Base-by-base conservation (phyloP, 2,113 vertebrate genomes). In the Sceloporus undulatus region DNA sequence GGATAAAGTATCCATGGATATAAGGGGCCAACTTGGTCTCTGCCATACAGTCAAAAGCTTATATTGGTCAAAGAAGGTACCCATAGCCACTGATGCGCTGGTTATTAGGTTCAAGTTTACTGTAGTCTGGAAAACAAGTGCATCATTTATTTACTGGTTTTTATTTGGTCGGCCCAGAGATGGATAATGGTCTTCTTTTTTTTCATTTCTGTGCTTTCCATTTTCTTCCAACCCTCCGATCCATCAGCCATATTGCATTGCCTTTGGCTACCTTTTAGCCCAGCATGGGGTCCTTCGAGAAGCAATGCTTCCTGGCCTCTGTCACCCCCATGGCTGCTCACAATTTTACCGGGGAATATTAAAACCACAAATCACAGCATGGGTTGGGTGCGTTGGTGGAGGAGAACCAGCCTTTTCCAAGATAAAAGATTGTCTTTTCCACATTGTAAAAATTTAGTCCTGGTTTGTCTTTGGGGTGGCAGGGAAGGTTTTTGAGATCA, bases 161-260 rank as follows among this genome's bases (percentile, higher is more conserved):
- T 27, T 7, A 19, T 1, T 4, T 27, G 9, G 29, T 38, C 4
- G 75, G 40, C 27, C 11, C 11, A 2, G 25, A 1, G 1, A 16
- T 8, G 0, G 3, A 70, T 38, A 2, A 1, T 84, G 48, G 4
- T 8, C 19, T 21, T 10, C 1, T 8, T 70, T 77, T 59, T 70
- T 27, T 1, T 54, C 13, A 0, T 40, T 54, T 82, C 68, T 62
- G 78, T 29, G 40, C 75, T 27, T 14, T 3, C 6, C 54, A 7
- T 18, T 25, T 3, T 34, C 16, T 27, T 16, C 4, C 2, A 9
- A 18, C 59, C 62, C 40, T 52, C 85, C 85, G 85, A 93, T 91
- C 90, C 90, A 80, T 95, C 94, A 93, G 85, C 19, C 18, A 89
- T 85, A 6, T 71, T 90, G 92, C 82, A 85, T 88, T 54, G 88